Evolutionary conservation across 2,888 invertebrate species (phyloP).

Genomic region (Hemicrepidius hirtus): DNA sequence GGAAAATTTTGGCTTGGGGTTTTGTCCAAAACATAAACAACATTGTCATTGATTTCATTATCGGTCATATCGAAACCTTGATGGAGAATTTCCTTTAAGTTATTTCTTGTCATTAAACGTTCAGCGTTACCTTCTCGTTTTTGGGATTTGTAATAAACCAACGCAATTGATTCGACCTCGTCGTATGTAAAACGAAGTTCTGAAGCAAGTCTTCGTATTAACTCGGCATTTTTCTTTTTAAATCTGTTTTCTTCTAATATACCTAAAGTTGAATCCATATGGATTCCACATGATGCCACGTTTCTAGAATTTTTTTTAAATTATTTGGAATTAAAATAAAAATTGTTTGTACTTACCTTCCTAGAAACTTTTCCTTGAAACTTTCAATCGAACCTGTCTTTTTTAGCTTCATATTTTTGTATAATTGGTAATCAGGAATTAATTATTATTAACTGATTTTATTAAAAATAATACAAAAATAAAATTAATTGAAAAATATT

Average conservation of each 20-base stretch:
- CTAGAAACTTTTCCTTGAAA: too few relatives aligned
- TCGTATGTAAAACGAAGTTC: slow-evolving; percentile 76
- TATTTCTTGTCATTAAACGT: slow-evolving; percentile 71
- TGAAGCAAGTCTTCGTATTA: slow-evolving; percentile 76
- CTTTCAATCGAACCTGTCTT: too few relatives aligned
- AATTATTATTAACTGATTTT: too few relatives aligned
- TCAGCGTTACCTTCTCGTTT: slow-evolving; percentile 66
- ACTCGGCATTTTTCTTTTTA: slow-evolving; percentile 75
- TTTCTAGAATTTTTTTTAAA: too few relatives aligned
- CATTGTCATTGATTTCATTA: slow-evolving; percentile 79
- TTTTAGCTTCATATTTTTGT: too few relatives aligned
- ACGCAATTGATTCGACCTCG: slow-evolving; percentile 76
- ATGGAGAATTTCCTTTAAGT: slow-evolving; percentile 78
- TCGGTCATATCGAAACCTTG: slow-evolving; percentile 74
- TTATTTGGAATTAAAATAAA: too few relatives aligned
- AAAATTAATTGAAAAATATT: too few relatives aligned
- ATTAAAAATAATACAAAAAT: too few relatives aligned
- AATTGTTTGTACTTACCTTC: too few relatives aligned
- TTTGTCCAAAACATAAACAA: slow-evolving; percentile 77
- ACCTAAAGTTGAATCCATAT: slow-evolving; percentile 77
- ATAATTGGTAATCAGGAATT: too few relatives aligned
- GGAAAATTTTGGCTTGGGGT: slow-evolving; percentile 67
- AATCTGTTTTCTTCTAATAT: slow-evolving; percentile 81
- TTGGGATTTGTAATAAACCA: slow-evolving; percentile 74
- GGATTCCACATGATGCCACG: slow-evolving; percentile 55